These are phyloP conservation scores for Hippopotamyrus pictus DNA, from an alignment of 2,797 vertebrate species.

Conservation along the genomic window DNA sequence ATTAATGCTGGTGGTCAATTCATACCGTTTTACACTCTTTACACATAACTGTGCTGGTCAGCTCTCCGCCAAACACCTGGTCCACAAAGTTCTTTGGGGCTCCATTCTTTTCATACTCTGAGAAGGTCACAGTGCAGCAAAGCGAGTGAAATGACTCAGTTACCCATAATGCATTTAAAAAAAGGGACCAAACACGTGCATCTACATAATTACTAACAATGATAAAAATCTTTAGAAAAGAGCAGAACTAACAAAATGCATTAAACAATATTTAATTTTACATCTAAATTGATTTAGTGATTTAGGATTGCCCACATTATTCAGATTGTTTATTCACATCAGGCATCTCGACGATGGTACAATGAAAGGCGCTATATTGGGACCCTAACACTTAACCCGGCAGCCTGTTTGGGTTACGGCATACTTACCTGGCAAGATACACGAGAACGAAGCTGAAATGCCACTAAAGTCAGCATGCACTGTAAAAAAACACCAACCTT, in stretches of 20 bases:
- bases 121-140: neutral
- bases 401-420: neutral
- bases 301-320: neutral
- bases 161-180: neutral
- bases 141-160: neutral
- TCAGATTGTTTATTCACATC: neutral
- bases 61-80: conserved; percentile 86
- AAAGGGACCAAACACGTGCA: neutral
- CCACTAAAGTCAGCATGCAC: neutral
- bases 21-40: conserved; percentile 85
- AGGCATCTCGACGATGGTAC: neutral
- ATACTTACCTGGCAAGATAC: conserved; percentile 1
- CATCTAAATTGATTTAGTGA: neutral
- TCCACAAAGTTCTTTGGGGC: conserved; percentile 79
- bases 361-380: neutral
- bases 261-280: neutral
- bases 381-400: neutral
- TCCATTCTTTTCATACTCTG: conserved; percentile 85
- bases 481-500: conserved; percentile 64
- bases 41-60: conserved; percentile 93
- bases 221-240: neutral
- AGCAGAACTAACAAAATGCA: conserved; percentile 7
- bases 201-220: neutral
- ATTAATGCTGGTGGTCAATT: conserved; percentile 20
- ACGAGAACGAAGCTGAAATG: neutral